A percentile compares a stretch with the other conserved stretches of the same genome.
Evolutionary conservation across 2,888 invertebrate species (phyloP).

Genomic region (Germaria angustata): DNA sequence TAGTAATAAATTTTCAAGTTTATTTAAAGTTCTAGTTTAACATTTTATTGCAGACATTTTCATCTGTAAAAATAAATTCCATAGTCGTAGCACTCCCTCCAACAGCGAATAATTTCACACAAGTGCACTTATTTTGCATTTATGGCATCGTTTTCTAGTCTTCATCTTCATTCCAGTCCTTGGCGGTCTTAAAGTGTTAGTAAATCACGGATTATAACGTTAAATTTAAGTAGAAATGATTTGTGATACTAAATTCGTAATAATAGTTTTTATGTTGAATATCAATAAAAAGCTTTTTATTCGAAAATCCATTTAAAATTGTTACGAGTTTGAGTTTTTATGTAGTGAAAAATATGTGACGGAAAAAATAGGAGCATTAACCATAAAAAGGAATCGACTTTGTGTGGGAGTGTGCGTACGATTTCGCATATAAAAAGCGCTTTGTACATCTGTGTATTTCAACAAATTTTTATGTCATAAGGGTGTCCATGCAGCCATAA

Average conservation of each 20-base stretch:
- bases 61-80: constrained; percentile 1
- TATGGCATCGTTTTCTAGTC: constrained; percentile 24
- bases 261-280: constrained; percentile 57
- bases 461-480: not conserved
- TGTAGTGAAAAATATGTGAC: constrained; percentile 59
- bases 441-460: not conserved
- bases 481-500: not conserved
- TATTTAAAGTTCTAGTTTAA: constrained; percentile 27
- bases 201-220: constrained; percentile 54
- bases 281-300: constrained; percentile 60
- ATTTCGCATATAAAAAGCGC: not conserved
- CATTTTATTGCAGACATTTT: constrained; percentile 31
- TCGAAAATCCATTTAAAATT: constrained; percentile 54
- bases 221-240: constrained; percentile 56
- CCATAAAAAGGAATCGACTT: constrained; percentile 33
- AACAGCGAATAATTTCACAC: not conserved
- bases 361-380: constrained; percentile 47
- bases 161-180: not conserved
- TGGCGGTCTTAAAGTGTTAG: constrained; percentile 39
- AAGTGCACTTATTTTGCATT: constrained; percentile 11
- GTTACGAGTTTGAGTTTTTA: constrained; percentile 53
- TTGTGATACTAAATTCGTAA: constrained; percentile 56
- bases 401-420: not conserved
- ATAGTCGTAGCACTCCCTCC: not conserved
- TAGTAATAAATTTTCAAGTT: constrained; percentile 12